phyloP scores from a whole-genome alignment of 1,140 invertebrate genomes.

The Trichonephila inaurata region DNA sequence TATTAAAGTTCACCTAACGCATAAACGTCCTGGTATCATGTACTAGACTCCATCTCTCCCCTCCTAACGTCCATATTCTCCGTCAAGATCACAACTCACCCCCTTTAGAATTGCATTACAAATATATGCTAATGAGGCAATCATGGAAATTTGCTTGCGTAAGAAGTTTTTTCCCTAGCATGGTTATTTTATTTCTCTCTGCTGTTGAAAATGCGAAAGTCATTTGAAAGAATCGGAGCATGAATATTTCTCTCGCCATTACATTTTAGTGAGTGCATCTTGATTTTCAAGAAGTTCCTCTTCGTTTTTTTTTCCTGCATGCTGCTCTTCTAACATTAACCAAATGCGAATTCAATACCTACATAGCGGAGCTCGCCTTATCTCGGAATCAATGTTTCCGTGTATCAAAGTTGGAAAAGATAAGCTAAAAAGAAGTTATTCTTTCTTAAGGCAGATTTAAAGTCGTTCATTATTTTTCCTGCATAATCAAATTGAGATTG shows the following conservation, averaged over 20 bases:
- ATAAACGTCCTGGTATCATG: constrained; percentile 31
- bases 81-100: neutral
- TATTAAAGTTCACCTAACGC: constrained; percentile 51
- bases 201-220: constrained; percentile 47
- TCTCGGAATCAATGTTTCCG: constrained; percentile 16
- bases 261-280: constrained; percentile 42
- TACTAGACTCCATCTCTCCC: neutral
- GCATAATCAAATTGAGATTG: constrained; percentile 52
- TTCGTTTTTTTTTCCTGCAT: neutral
- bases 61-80: constrained; percentile 17
- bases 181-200: constrained; percentile 29
- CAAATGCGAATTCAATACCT: constrained; percentile 55
- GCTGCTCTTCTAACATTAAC: neutral
- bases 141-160: constrained; percentile 48
- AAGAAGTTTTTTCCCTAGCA: neutral
- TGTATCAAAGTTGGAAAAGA: constrained; percentile 3
- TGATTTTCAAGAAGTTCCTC: constrained; percentile 8
- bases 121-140: constrained; percentile 69
- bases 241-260: constrained; percentile 62
- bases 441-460: neutral
- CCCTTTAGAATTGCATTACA: constrained; percentile 53
- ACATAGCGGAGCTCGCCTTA: neutral
- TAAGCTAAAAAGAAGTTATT: constrained; percentile 21
- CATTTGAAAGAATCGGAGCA: constrained; percentile 66
- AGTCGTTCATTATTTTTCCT: constrained; percentile 50